These are phyloP conservation scores for Caenorhabditis sp. DNA, from an alignment of 2,888 invertebrate species.

Conservation along the genomic window DNA sequence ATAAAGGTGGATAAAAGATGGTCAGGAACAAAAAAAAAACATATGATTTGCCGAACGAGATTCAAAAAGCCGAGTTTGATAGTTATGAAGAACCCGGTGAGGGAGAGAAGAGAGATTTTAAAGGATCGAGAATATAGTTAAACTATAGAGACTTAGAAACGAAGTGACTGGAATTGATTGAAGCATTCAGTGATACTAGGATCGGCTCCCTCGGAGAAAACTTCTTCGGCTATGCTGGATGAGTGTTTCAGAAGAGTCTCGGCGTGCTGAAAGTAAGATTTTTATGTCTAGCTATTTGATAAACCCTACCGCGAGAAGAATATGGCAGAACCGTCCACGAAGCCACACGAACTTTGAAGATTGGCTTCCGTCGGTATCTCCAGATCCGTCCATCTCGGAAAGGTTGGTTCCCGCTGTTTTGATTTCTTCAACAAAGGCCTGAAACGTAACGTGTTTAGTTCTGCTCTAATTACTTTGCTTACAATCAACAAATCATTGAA, in stretches of 20 bases:
- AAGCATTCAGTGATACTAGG: constrained; percentile 96
- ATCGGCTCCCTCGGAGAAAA: constrained; percentile 93
- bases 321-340: constrained; percentile 94
- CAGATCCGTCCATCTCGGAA: constrained; percentile 89
- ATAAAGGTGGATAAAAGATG: constrained; percentile 23
- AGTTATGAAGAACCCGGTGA: constrained; percentile 42
- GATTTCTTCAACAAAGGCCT: constrained; percentile 96
- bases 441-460: background rate
- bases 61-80: background rate
- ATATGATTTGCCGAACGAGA: background rate
- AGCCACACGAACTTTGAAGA: constrained; percentile 98
- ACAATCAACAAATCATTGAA: constrained; percentile 79
- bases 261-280: constrained; percentile 89
- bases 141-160: constrained; percentile 27
- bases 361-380: constrained; percentile 84
- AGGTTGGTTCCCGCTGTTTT: constrained; percentile 94
- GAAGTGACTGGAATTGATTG: constrained; percentile 95
- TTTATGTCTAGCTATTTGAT: background rate
- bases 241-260: constrained; percentile 98
- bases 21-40: background rate
- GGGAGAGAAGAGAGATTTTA: constrained; percentile 35
- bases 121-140: constrained; percentile 2
- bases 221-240: constrained; percentile 93
- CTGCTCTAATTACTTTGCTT: constrained; percentile 35
- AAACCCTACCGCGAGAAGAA: constrained; percentile 87